Evolutionary conservation across 2,888 invertebrate genomes (phyloP), one percentile per base, ranked within the genome.

Genomic region (Magallana nippona): DNA sequence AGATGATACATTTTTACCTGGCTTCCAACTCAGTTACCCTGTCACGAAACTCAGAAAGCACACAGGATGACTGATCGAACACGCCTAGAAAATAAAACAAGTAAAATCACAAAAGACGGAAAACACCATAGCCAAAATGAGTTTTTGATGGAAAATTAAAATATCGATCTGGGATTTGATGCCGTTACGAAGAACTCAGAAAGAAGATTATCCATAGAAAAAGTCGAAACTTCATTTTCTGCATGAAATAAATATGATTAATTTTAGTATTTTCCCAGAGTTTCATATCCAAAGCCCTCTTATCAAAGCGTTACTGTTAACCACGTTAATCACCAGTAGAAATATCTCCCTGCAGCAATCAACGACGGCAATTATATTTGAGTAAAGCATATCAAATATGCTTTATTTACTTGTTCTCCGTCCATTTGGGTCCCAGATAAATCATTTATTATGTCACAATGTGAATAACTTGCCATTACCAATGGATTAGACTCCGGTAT

Each of bases 241-340:
- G 60, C 60, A n/a, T 17, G 60, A 15, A 60, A 60, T n/a, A 17
- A 60, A 60, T 15, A 10, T 27, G 78, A 78, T 78, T 78, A n/a
- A n/a, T 27, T 79, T 8, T 57, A n/a, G 57, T 79, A 79, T 57
- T 58, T 27, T 32, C 17, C 27, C 56, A 58, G n/a, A 8, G 60
- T 60, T 60, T 60, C 60, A n/a, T n/a, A 60, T 60, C 60, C 60
- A n/a, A 17, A 8, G 11, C n/a, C n/a, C n/a, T n/a, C n/a, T n/a
- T n/a, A 60, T 60, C 60, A 60, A 60, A 60, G 17, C 60, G n/a
- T n/a, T 60, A n/a, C 10, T 17, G 44, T 44, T 8, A 44, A 44
- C 8, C 44, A 44, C 17, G 1, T 60, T 60, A 60, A 17, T 60
- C 60, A 60, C 19, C n/a, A 10, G 60, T 8, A 60, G n/a, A 60